A percentile compares a stretch with the other conserved stretches of the same genome.
Evolutionary conservation across 2,797 vertebrate genomes (phyloP).

Genomic region (Orestias chungarensis): DNA sequence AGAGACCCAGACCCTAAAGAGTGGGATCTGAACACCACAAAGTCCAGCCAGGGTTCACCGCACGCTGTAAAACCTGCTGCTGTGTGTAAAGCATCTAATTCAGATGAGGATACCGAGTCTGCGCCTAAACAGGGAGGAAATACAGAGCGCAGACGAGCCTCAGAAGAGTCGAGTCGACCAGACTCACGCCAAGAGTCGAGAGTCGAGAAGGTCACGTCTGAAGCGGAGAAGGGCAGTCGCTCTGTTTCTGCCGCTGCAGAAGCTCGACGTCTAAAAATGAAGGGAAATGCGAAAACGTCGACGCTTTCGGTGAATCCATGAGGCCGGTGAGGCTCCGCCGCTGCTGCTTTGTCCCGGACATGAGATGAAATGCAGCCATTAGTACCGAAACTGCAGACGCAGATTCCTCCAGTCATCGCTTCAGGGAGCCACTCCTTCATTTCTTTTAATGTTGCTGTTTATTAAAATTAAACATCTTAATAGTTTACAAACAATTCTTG

Average conservation of each 20-base stretch:
- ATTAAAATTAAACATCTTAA: no score
- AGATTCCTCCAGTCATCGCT: no score
- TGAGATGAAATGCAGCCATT: no score
- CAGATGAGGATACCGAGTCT: background rate
- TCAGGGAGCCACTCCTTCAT: no score
- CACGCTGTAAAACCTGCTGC: background rate
- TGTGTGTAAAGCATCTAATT: slow-evolving; percentile 1
- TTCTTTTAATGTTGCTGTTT: no score
- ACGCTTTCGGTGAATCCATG: slow-evolving; percentile 73
- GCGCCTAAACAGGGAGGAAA: slow-evolving; percentile 44
- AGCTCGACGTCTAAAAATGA: slow-evolving; percentile 78
- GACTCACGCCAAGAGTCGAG: slow-evolving; percentile 47
- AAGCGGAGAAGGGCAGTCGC: slow-evolving; percentile 21
- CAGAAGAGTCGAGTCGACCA: slow-evolving; percentile 76
- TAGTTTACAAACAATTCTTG: background rate
- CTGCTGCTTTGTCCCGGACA: no score
- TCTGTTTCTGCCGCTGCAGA: slow-evolving; percentile 76
- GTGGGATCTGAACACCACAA: slow-evolving; percentile 12
- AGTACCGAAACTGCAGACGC: no score
- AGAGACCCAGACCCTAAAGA: slow-evolving; percentile 32
- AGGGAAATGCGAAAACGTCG: slow-evolving; percentile 73
- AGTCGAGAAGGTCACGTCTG: no score
- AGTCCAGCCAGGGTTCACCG: background rate
- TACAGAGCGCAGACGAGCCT: slow-evolving; percentile 58
- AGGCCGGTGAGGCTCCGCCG: slow-evolving; percentile 75